Evolutionary conservation across 1,140 invertebrate genomes (phyloP).

Genomic region (Microplitis demolitor): DNA sequence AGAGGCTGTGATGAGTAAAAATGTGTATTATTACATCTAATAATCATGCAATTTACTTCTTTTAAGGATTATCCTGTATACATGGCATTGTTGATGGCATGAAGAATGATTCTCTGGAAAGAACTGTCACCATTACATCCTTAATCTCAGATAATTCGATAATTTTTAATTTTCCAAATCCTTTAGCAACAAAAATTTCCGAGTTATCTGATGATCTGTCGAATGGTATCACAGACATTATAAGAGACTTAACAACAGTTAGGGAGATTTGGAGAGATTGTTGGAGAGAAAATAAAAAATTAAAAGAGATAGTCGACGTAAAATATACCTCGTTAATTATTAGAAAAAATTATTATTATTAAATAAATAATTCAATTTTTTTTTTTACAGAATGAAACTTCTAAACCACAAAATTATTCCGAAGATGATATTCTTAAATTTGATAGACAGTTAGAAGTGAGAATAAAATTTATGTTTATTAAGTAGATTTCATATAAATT

Average conservation of each 20-base stretch:
- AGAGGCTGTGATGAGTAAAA: neutral
- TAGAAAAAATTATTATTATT: neutral
- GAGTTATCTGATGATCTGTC: neutral
- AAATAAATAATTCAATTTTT: slow-evolving; percentile 13
- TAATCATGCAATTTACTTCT: neutral
- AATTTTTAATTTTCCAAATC: neutral
- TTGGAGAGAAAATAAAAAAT: neutral
- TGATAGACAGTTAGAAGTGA: no score
- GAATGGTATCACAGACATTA: neutral
- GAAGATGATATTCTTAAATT: no score
- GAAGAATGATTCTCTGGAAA: neutral
- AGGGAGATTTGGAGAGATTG: neutral
- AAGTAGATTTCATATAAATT: no score
- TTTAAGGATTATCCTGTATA: neutral
- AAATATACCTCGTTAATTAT: neutral
- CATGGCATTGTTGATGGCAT: neutral
- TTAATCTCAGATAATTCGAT: neutral
- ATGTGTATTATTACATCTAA: no score
- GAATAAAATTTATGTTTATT: no score
- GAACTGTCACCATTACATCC: neutral
- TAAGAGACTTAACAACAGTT: neutral
- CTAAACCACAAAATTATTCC: no score
- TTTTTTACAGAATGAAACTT: neutral
- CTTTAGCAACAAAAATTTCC: neutral
- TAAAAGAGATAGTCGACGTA: slow-evolving; percentile 6